Base-by-base conservation (phyloP, 2,888 invertebrate genomes). In the Himalopsyche kuldschensis region DNA sequence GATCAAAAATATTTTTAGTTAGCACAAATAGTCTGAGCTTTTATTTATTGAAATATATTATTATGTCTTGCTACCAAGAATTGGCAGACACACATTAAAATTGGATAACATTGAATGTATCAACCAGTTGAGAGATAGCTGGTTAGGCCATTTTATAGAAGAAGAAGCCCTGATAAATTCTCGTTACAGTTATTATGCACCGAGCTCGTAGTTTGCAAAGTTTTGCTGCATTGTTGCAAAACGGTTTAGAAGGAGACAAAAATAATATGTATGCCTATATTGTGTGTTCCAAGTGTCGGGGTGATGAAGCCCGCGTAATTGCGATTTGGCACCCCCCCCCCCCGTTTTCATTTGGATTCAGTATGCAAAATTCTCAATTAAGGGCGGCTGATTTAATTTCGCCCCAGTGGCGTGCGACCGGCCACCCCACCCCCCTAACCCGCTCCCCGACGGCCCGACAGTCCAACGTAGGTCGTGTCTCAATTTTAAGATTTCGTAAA, bases 281-380 rank as follows among this genome's bases (percentile, higher is more conserved):
- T 20, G 55, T 24, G 6, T 55, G 24, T 20, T 20, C n/a, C 20
- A 55, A 24, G 20, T 24, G 55, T 20, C 55, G 20, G 24, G 20
- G 55, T 20, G 55, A 55, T 55, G 20, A 55, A 55, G 55, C 55
- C 55, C 2, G 55, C 55, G 20, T 55, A 55, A 55, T 55, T 55
- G 20, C 55, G 24, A 55, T 55, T 55, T 20, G 55, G 24, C n/a
- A 24, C 55, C 55, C 55, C 24, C 48, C 55, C 8, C 20, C 20
- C 24, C 20, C 55, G 55, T 55, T 55, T 55, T 55, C 55, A 55
- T 55, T 55, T 24, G n/a, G 55, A 55, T 55, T 55, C 55, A 55
- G 55, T 75, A 75, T 75, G 75, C 75, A 75, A 32, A 75, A 75
- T 75, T 75, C 75, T 75, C 75, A 75, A 75, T 75, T 75, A 75